phyloP scores from a whole-genome alignment of 2,888 invertebrate species.

The Euzetes globulus region DNA sequence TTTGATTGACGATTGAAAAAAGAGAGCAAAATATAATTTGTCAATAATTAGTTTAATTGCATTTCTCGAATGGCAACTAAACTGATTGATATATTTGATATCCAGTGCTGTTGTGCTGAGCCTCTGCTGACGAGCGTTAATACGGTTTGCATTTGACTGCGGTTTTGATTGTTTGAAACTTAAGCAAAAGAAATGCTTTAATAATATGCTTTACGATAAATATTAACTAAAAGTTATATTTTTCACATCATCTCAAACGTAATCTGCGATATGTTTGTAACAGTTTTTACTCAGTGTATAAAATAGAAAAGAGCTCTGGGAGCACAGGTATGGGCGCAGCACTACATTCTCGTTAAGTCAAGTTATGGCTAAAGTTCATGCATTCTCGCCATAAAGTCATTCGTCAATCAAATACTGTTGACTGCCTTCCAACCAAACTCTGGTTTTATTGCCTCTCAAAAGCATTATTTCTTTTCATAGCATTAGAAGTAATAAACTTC shows the following conservation, averaged over 20 bases:
- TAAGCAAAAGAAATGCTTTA: not conserved
- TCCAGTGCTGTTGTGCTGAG: not conserved
- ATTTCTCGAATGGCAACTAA: slow-evolving; percentile 17
- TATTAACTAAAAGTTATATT: slow-evolving; percentile 14
- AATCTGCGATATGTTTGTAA: not conserved
- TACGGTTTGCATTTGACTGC: slow-evolving; percentile 11
- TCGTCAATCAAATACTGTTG: slow-evolving; percentile 29
- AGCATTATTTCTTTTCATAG: slow-evolving; percentile 14
- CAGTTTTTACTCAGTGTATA: not conserved
- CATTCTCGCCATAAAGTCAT: slow-evolving; percentile 27
- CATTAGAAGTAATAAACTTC: slow-evolving; percentile 17
- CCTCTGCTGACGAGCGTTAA: slow-evolving; percentile 10
- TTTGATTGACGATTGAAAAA: slow-evolving; percentile 28
- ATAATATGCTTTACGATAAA: slow-evolving; percentile 2
- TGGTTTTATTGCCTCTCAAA: slow-evolving; percentile 4
- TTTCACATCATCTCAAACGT: slow-evolving; percentile 11
- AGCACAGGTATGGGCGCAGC: slow-evolving; percentile 24
- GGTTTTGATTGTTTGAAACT: slow-evolving; percentile 11
- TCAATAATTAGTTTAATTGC: slow-evolving; percentile 30
- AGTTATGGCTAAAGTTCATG: not conserved
- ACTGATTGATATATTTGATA: slow-evolving; percentile 29
- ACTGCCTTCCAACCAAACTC: not conserved
- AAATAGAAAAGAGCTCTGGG: not conserved
- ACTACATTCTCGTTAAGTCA: not conserved
- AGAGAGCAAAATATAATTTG: slow-evolving; percentile 27